Conservation (phyloP, 1,140 invertebrate species). For the Penaeus indicus region DNA sequence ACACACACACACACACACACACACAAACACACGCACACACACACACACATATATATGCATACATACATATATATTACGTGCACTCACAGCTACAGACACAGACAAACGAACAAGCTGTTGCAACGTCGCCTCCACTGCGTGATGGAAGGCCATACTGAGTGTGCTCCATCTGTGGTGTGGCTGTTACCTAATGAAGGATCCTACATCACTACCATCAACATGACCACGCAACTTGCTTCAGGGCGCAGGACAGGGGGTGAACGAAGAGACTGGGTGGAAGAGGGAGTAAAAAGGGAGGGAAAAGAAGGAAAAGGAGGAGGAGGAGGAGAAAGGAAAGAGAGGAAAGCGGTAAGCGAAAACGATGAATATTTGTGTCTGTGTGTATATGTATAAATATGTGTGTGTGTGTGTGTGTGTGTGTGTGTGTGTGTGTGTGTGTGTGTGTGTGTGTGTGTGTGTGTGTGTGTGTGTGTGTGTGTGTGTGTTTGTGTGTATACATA, state of each 20-base stretch:
- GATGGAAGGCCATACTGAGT: background rate
- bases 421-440: too few species aligned
- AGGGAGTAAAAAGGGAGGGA: background rate
- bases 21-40: too few species aligned
- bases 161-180: constrained; percentile 16
- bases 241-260: background rate
- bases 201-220: constrained; percentile 12
- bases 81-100: background rate
- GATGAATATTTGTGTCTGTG: too few species aligned
- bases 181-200: constrained; percentile 24
- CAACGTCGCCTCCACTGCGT: background rate
- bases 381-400: too few species aligned
- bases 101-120: background rate
- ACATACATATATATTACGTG: too few species aligned
- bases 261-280: constrained; percentile 1
- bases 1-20: too few species aligned
- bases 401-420: too few species aligned
- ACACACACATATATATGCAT: too few species aligned
- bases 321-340: background rate
- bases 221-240: constrained; percentile 4
- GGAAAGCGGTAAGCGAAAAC: background rate
- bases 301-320: background rate
- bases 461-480: too few species aligned
- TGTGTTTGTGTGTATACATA: too few species aligned
- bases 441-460: too few species aligned